These are phyloP conservation scores for Tillus elongatus DNA, from an alignment of 2,888 invertebrate species.

Conservation along the genomic window DNA sequence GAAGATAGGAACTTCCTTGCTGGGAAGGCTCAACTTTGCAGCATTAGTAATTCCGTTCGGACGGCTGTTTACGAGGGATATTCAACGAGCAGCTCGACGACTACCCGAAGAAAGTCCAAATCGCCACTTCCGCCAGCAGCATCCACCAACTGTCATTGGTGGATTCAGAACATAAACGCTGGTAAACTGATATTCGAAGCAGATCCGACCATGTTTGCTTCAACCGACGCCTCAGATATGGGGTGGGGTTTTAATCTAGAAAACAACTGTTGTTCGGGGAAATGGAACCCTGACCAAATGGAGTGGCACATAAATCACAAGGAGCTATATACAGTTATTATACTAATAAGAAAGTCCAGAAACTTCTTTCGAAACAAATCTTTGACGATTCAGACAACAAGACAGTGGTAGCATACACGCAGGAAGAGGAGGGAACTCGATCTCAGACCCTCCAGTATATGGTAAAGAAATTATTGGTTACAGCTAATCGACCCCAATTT, in stretches of 20 bases:
- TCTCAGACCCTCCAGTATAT: slow-evolving; percentile 8
- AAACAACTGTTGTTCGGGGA: background rate
- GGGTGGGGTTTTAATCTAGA: slow-evolving; percentile 11
- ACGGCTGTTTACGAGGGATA: slow-evolving; percentile 9
- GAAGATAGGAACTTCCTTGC: background rate
- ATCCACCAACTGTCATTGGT: slow-evolving; percentile 13
- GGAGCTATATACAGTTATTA: slow-evolving; percentile 9
- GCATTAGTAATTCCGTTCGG: background rate
- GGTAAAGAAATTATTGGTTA: slow-evolving; percentile 7
- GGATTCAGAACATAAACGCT: slow-evolving; percentile 13
- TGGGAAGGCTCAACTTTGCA: background rate
- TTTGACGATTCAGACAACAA: slow-evolving; percentile 18
- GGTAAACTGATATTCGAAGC: slow-evolving; percentile 14
- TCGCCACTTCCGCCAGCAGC: slow-evolving; percentile 6
- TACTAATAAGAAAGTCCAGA: background rate
- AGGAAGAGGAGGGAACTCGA: slow-evolving; percentile 13
- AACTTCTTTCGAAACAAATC: slow-evolving; percentile 8
- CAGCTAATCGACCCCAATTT: slow-evolving; percentile 7
- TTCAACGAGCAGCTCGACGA: background rate
- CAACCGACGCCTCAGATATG: slow-evolving; percentile 17
- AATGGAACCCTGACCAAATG: slow-evolving; percentile 1
- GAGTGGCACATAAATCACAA: slow-evolving; percentile 10
- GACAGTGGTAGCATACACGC: slow-evolving; percentile 15
- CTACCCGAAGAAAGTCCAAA: too few relatives aligned
- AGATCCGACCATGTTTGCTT: slow-evolving; percentile 15